Base-by-base conservation (phyloP, 2,888 invertebrate species). In the Hirudinaria manillensis region DNA sequence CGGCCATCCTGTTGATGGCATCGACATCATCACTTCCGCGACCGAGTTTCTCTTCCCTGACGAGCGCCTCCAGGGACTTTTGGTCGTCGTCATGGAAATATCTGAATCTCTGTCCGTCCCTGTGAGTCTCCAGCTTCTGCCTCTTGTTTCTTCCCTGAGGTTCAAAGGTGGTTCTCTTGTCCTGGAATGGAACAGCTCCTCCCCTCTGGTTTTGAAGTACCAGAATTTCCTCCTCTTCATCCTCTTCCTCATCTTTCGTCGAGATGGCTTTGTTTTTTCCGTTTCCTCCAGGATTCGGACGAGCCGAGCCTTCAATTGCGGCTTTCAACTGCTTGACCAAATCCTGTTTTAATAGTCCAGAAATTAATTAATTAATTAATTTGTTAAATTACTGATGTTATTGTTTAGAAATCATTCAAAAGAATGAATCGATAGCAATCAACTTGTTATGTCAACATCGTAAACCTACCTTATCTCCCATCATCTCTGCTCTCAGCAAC, bases 51-150 rank as follows among this genome's bases (percentile, higher is more conserved):
- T 95, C 88, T 87, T 87, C 77, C 53, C 77, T 76, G n/a, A 87
- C 87, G 91, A 96, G 91, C 85, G 92, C 89, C 83, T 92, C 89
- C 55, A 96, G 89, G 74, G 91, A 90, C 85, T 91, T 91, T 83
- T 91, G 91, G 84, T 94, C 93, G 87, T 95, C 94, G 87, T 94
- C 93, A 3, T 91, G 90, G 87, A 93, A 94, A 86, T 93, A 94
- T 76, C 91, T 89, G 4, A 90, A 88, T 79, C 94, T 88, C 82
- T 93, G 89, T 13, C 91, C 90, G 36, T 67, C 74, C 32, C 53
- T 34, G 67, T 78, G 78, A 19, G 77, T 78, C 29, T 74, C 38
- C 10, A 3, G 93, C 94, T 80, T 90, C 29, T 75, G 36, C 53
- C 70, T 75, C 36, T 75, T 45, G 34, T 38, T 51, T 27, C 67